Base-by-base conservation (phyloP, 2,888 invertebrate genomes). In the Lepetodrilus schrolli region DNA sequence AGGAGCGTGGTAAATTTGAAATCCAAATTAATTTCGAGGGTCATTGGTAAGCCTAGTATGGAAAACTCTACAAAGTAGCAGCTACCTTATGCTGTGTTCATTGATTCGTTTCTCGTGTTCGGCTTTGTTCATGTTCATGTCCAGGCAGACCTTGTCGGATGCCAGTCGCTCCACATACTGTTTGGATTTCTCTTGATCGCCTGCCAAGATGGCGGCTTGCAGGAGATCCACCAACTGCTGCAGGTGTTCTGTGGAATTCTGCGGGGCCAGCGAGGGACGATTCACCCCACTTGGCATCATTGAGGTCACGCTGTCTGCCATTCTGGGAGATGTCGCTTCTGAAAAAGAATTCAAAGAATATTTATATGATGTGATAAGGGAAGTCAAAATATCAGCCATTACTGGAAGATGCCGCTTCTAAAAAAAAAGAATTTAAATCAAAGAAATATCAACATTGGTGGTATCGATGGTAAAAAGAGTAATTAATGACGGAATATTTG, bases 181-280 rank as follows among this genome's bases (percentile, higher is more conserved):
- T 68, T 79, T 73, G 26, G 86, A 81, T 34, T 66, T 69, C n/a
- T 77, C 73, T 1, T 72, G 75, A 43, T 84, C 81, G 4, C 79
- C 78, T 7, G 75, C 71, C 38, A 79, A 78, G 7, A 86, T 82
- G 30, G 84, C 84, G 17, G 80, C 74, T 58, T 81, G 77, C 48
- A 86, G 74, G 5, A 78, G 66, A 13, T 75, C 66, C 10, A 70
- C 74, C 10, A 74, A 37, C 26, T 76, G 73, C 38, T 80, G 66
- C 20, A 77, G 49, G 20, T 78, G 75, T 50, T 80, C 72, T n/a
- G n/a, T n/a, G n/a, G n/a, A n/a, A n/a, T n/a, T 73, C 4, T 74
- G 68, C 37, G 50, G 75, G 8, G 49, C 49, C 49, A 48, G 10
- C 43, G 20, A 66, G 23, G 58, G 48, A 7, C 65, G 38, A n/a